A percentile compares a stretch with the other conserved stretches of the same genome.
These are phyloP conservation scores for Limnephilus lunatus DNA, from an alignment of 2,888 invertebrate species.

Conservation along the genomic window DNA sequence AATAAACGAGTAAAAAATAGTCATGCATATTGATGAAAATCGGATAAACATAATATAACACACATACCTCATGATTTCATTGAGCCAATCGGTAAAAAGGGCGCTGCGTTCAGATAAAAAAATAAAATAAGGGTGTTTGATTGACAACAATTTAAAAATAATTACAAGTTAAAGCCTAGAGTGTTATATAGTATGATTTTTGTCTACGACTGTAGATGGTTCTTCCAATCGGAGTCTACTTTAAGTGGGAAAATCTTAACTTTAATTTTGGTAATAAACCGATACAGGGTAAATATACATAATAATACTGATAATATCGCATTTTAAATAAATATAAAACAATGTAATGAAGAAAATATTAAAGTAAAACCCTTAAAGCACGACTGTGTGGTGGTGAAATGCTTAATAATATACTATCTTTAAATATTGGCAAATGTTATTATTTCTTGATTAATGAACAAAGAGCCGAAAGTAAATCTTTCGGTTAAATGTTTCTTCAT, in stretches of 20 bases:
- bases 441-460: not conserved
- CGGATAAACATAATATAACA: constrained; percentile 10
- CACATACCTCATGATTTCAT: constrained; percentile 47
- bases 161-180: not conserved
- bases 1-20: not conserved
- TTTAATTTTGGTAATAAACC: too few species aligned
- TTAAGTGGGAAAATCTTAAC: too few species aligned
- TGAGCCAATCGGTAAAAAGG: constrained; percentile 43
- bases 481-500: not conserved
- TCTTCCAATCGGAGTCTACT: not conserved
- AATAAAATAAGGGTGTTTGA: not conserved
- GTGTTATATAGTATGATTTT: not conserved
- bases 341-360: not conserved
- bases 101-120: constrained; percentile 37
- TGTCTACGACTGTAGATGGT: not conserved
- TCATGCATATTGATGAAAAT: not conserved
- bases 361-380: not conserved
- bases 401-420: not conserved
- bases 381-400: not conserved
- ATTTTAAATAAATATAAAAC: not conserved
- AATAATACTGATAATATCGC: too few species aligned
- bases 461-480: not conserved
- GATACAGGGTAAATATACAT: too few species aligned
- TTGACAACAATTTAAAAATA: not conserved
- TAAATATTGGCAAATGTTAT: not conserved